Evolutionary conservation across 1,140 invertebrate genomes (phyloP), one percentile per base, ranked within the genome.

Genomic region (Galleria mellonella): DNA sequence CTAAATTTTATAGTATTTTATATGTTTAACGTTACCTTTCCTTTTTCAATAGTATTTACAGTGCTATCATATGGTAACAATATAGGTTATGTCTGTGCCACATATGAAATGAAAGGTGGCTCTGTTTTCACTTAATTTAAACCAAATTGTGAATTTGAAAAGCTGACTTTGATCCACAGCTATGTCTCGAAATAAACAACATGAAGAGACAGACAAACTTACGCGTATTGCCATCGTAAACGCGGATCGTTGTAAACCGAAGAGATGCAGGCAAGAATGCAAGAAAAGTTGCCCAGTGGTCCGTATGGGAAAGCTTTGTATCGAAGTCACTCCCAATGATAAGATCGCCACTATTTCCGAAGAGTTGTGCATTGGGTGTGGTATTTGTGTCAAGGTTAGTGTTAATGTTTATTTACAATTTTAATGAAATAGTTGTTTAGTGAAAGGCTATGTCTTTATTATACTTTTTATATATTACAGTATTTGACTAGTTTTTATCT

Each of bases 261-360:
- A 99, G 87, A 90, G 98, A 91, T 99, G 98, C 87, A 92, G 96
- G 42, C 97, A 99, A 87, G 98, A 99, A 81, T 99, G 98, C 86
- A 99, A 99, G 82, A 97, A 97, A 71, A 97, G 95, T 32, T 99
- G 98, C 88, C 98, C 98, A 5, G 98, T 99, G 38, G 97, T 99
- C 32, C 90, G 97, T 63, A 98, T 98, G 95, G 98, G 98, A 72
- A 99, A 99, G 88, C 89, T 99, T 11, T 99, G 98, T 83, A 99
- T 99, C 72, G 98, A 99, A 91, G 98, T 99, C 11, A 92, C 91
- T 15, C 93, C 97, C n/a, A 97, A 96, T 76, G 96, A 96, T 66
- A 99, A 99, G 88, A 98, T 99, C 59, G 97, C 98, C 38, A 92
- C 93, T 35, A 98, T 99, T 70, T 99, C 98, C 48, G 98, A 99